Percentiles rank a stretch among this genome's conserved stretches.
phyloP scores from a whole-genome alignment of 35 echinoderm and acorn worm genomes.

The Ophiothrix spiculata region DNA sequence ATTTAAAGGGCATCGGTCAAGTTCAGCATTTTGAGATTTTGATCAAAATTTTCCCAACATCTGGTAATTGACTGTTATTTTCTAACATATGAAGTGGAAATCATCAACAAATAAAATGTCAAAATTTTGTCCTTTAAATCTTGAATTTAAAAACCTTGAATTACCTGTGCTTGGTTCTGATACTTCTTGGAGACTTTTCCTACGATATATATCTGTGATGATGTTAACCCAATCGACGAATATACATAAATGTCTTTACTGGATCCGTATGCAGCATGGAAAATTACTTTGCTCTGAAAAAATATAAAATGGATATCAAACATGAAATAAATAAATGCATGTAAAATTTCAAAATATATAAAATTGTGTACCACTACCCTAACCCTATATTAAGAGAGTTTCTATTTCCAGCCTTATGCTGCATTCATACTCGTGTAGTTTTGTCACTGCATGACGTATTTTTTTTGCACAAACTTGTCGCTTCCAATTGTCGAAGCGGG shows the following conservation, averaged over 20 bases:
- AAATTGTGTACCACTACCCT: too few relatives aligned
- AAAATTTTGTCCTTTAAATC: too few relatives aligned
- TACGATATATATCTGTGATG: conserved; percentile 88
- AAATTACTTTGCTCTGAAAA: conserved; percentile 70
- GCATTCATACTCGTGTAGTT: too few relatives aligned
- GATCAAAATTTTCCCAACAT: neutral
- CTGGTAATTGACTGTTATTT: neutral
- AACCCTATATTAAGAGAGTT: too few relatives aligned
- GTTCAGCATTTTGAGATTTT: neutral
- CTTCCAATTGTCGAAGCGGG: too few relatives aligned
- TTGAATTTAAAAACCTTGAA: neutral
- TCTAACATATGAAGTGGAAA: neutral
- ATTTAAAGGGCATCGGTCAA: neutral
- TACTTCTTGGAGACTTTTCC: conserved; percentile 96
- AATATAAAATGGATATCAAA: too few relatives aligned
- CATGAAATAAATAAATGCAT: too few relatives aligned
- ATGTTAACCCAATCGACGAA: conserved; percentile 57
- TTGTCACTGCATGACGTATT: too few relatives aligned
- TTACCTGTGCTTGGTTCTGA: conserved; percentile 77
- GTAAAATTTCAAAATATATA: too few relatives aligned
- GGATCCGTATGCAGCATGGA: conserved; percentile 97
- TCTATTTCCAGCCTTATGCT: too few relatives aligned
- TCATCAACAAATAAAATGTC: neutral
- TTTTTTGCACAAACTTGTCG: too few relatives aligned
- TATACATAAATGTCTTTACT: conserved; percentile 92